Evolutionary conservation across 1,140 invertebrate genomes (phyloP), one percentile per base, ranked within the genome.

Genomic region (Cydia strobilella): DNA sequence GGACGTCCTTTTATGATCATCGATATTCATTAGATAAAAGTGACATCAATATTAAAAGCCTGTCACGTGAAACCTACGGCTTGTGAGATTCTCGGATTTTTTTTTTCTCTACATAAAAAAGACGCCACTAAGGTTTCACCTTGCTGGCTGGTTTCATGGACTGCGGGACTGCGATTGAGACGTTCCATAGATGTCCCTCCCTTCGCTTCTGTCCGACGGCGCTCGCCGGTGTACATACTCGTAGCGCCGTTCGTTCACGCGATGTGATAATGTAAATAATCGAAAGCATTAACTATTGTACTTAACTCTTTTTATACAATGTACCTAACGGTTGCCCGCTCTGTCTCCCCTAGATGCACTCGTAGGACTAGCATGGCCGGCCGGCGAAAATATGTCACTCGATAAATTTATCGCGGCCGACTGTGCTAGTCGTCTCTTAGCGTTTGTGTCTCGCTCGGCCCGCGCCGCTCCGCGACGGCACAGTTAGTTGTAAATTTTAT

Each of bases 241-340:
- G 54, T n/a, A 73, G 54, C 76, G 76, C 77, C 75, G 80, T 72
- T 51, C 72, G 63, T 79, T 80, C 79, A 75, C 80, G 81, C 81
- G 80, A 84, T 87, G 86, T 87, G 84, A 88, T 88, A 88, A 77
- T 90, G 87, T 89, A 89, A 82, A 89, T 89, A 89, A 75, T 72
- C 54, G 69, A 78, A 77, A 81, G 77, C 76, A 80, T 81, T 82
- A 76, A 76, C 72, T 79, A 84, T 80, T 80, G 76, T 82, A 84
- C 79, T 82, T 80, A 80, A 76, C 81, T 82, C 79, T 86, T 88
- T 89, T 90, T 86, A 86, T 90, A 86, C 86, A 78, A 80, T 71
- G 79, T 83, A 82, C 75, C 65, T 80, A 74, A 63, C 59, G 72
- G 73, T 75, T 62, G 39, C 27, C 65, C 65, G 65, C 31, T 15